Conservation (phyloP, 2,113 vertebrate species). For the Triplophysa dalaica region DNA sequence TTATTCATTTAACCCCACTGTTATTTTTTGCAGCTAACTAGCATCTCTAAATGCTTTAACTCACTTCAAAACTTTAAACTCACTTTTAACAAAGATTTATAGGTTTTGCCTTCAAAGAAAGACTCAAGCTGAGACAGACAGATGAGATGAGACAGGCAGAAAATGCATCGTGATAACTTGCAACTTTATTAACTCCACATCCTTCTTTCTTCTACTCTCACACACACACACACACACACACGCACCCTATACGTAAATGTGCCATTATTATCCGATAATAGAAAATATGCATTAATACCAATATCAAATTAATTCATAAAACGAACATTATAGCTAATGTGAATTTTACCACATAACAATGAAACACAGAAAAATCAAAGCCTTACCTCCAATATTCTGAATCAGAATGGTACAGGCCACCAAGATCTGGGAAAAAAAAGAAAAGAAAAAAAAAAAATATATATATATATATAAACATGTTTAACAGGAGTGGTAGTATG, state of each 20-base stretch:
- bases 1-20: neutral
- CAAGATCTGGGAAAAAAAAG: constrained; percentile 74
- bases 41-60: neutral
- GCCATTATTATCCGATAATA: neutral
- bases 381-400: constrained; percentile 95
- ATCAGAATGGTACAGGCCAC: constrained; percentile 87
- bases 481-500: too few relatives aligned
- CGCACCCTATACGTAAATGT: neutral
- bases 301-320: neutral
- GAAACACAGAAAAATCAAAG: neutral
- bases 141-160: neutral
- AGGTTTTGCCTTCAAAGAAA: neutral
- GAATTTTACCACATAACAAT: neutral
- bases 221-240: neutral
- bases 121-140: constrained; percentile 36
- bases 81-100: neutral
- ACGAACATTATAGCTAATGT: neutral
- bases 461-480: neutral
- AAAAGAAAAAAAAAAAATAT: constrained; percentile 44
- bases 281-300: neutral
- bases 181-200: too few relatives aligned
- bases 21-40: neutral
- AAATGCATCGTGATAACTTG: constrained; percentile 39
- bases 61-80: too few relatives aligned
- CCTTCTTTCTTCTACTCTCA: too few relatives aligned